These are phyloP conservation scores for Eudemis profundana DNA, from an alignment of 2,888 invertebrate genomes.

Conservation along the genomic window DNA sequence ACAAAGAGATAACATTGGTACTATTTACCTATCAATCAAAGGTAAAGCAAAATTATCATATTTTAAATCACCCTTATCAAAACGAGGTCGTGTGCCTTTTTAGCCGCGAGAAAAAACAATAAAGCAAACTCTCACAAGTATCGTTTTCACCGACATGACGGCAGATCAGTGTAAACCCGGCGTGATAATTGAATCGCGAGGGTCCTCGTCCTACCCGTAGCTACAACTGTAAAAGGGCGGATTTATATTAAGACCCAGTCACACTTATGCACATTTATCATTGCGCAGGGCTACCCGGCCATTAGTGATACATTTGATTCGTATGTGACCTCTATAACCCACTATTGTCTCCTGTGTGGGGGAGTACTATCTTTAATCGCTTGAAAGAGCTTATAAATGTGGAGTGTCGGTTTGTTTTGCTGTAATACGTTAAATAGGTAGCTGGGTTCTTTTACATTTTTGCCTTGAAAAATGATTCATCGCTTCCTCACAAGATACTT, in stretches of 20 bases:
- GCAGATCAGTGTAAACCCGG: slow-evolving; percentile 74
- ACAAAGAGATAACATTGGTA: too few relatives aligned
- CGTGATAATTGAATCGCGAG: slow-evolving; percentile 82
- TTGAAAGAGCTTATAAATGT: slow-evolving; percentile 35
- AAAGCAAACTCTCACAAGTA: slow-evolving; percentile 85
- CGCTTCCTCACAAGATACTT: too few relatives aligned
- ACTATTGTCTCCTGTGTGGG: slow-evolving; percentile 55
- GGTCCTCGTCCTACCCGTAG: slow-evolving; percentile 55
- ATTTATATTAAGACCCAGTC: slow-evolving; percentile 5
- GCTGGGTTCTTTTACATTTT: neutral
- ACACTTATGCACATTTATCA: slow-evolving; percentile 15
- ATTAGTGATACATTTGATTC: slow-evolving; percentile 81
- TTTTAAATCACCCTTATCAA: slow-evolving; percentile 54
- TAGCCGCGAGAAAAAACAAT: slow-evolving; percentile 86
- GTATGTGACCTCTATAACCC: slow-evolving; percentile 66
- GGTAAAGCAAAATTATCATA: slow-evolving; percentile 6
- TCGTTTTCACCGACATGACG: slow-evolving; percentile 78
- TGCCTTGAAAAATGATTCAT: too few relatives aligned
- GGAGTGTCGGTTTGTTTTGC: slow-evolving; percentile 16
- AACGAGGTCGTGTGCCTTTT: slow-evolving; percentile 75
- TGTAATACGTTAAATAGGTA: neutral
- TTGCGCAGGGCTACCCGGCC: slow-evolving; percentile 51
- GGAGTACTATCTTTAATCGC: slow-evolving; percentile 43
- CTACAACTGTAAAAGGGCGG: slow-evolving; percentile 51
- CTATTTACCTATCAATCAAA: neutral